Conservation (phyloP, 2,888 invertebrate species). For the Salticus scenicus region DNA sequence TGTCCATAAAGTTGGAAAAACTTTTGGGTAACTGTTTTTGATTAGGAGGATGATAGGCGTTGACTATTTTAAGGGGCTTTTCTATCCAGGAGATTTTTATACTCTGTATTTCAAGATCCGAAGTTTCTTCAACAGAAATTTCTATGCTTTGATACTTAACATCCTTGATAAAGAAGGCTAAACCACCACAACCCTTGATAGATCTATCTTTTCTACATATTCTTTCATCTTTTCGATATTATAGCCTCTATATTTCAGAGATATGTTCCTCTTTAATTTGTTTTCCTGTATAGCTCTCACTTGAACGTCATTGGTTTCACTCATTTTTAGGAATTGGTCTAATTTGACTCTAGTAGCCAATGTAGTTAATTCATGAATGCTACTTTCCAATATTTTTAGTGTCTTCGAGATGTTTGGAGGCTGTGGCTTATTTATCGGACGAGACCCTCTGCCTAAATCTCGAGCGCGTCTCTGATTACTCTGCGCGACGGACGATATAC, state of each 20-base stretch:
- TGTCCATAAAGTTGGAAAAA: no score
- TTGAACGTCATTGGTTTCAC: not conserved
- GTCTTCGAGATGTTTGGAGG: no score
- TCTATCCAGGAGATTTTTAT: no score
- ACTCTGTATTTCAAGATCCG: no score
- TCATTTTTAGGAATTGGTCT: not conserved
- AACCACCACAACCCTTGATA: slow-evolving; percentile 13
- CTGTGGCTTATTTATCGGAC: no score
- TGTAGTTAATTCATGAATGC: no score
- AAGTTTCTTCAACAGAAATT: no score
- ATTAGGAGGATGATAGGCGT: no score
- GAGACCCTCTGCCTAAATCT: not conserved
- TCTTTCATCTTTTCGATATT: not conserved
- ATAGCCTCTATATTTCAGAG: not conserved
- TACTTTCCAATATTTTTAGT: not conserved
- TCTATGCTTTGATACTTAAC: no score
- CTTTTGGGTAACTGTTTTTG: no score
- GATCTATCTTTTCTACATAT: slow-evolving; percentile 1
- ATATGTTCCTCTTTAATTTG: not conserved
- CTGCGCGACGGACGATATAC: no score
- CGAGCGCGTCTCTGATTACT: not conserved
- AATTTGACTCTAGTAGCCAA: not conserved
- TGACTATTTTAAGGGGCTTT: no score
- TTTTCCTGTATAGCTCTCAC: not conserved
- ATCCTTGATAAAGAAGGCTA: slow-evolving; percentile 21